phyloP scores from a whole-genome alignment of 2,113 vertebrate genomes.

The Rhineura floridana region DNA sequence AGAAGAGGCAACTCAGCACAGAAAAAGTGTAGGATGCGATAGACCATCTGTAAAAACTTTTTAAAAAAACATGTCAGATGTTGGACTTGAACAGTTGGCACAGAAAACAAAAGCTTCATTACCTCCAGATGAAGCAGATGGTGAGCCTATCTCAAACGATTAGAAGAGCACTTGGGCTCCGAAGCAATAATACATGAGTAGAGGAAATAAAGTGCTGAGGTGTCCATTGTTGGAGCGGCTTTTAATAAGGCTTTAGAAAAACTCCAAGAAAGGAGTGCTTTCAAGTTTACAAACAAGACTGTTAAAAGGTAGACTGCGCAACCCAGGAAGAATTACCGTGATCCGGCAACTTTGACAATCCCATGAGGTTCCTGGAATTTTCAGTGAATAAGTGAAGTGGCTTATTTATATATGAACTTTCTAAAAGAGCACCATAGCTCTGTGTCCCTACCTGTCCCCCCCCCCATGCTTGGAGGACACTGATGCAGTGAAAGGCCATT shows the following conservation, averaged over 20 bases:
- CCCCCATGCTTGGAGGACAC: neutral
- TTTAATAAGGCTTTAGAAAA: conserved; percentile 14
- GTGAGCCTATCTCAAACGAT: conserved; percentile 43
- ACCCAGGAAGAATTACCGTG: conserved; percentile 24
- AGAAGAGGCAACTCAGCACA: conserved; percentile 42
- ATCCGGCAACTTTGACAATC: conserved; percentile 38
- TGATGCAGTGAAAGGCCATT: neutral
- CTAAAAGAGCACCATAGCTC: neutral
- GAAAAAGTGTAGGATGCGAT: conserved; percentile 59
- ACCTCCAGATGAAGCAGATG: conserved; percentile 65
- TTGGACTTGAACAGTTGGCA: conserved; percentile 50
- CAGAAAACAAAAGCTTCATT: conserved; percentile 56
- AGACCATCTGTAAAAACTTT: conserved; percentile 60
- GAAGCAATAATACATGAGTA: conserved; percentile 23
- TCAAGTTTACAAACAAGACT: conserved; percentile 2
- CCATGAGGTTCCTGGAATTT: conserved; percentile 52
- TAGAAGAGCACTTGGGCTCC: conserved; percentile 30
- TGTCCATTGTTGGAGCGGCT: conserved; percentile 2
- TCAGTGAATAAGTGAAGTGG: conserved; percentile 20
- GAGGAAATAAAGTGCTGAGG: conserved; percentile 19
- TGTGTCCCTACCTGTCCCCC: too few relatives aligned
- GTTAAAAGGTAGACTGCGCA: conserved; percentile 34
- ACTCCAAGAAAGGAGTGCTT: neutral
- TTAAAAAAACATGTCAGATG: conserved; percentile 36
- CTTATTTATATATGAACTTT: conserved; percentile 33